phyloP scores from a whole-genome alignment of 1,140 invertebrate genomes.

The Pachypeltis micranthus region DNA sequence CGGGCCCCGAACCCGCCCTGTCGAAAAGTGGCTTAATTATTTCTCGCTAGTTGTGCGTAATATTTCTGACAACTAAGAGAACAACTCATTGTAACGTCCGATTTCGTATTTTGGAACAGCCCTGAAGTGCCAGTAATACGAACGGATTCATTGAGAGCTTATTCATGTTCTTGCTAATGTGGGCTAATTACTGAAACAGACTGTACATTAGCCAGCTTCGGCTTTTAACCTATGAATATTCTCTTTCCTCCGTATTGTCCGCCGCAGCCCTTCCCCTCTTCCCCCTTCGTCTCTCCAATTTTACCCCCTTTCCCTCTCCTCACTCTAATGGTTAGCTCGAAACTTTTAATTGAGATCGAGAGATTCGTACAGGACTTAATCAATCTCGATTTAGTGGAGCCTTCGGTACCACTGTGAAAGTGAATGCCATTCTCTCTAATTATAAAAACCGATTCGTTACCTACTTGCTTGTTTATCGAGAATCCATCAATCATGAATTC shows the following conservation, averaged over 20 bases:
- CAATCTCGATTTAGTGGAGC: constrained; percentile 3
- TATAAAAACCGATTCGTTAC: no score
- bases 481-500: no score
- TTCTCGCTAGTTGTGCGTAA: no score
- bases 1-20: no score
- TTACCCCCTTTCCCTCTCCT: neutral
- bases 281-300: neutral
- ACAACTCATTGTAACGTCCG: no score
- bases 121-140: constrained; percentile 4
- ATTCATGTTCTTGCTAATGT: constrained; percentile 6
- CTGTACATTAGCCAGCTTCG: constrained; percentile 7
- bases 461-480: no score
- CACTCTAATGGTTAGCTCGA: neutral
- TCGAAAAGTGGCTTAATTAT: no score
- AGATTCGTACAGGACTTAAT: neutral
- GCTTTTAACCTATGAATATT: constrained; percentile 10
- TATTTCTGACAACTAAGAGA: no score
- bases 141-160: constrained; percentile 4
- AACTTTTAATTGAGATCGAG: constrained; percentile 2
- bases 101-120: neutral
- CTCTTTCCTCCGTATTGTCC: neutral
- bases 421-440: no score
- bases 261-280: neutral
- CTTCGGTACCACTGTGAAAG: no score
- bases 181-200: constrained; percentile 3